Evolutionary conservation across 1,140 invertebrate genomes (phyloP).

Genomic region (Antheraea mylitta): DNA sequence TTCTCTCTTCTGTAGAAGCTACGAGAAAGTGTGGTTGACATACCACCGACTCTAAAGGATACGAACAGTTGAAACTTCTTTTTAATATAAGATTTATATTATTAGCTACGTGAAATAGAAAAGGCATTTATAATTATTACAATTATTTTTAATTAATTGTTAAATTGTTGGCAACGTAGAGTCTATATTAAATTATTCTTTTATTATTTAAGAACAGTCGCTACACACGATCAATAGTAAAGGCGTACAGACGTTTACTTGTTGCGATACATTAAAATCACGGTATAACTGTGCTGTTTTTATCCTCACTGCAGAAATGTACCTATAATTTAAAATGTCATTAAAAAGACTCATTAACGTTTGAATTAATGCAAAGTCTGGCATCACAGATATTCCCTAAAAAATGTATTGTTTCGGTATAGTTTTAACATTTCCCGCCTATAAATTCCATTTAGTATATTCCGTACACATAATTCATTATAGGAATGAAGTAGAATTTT

Average conservation of each 20-base stretch:
- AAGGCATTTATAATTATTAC: constrained; percentile 50
- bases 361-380: not conserved
- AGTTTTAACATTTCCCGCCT: not conserved
- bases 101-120: constrained; percentile 37
- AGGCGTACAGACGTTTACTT: not conserved
- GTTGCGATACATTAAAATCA: not conserved
- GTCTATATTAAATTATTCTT: constrained; percentile 56
- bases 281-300: constrained; percentile 1
- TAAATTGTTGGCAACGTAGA: constrained; percentile 48
- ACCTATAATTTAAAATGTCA: not conserved
- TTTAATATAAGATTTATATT: constrained; percentile 17
- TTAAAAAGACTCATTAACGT: not conserved
- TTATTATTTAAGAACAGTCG: constrained; percentile 29
- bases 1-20: not conserved
- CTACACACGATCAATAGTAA: not conserved
- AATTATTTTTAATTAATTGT: constrained; percentile 44
- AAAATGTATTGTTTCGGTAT: not conserved
- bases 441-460: not conserved
- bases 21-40: not conserved
- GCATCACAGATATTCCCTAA: not conserved
- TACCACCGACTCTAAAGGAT: not conserved
- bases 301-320: not conserved
- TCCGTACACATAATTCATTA: not conserved
- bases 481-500: constrained; percentile 16
- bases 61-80: not conserved